Evolutionary conservation across 2,113 vertebrate species (phyloP), one percentile per base, ranked within the genome.

Genomic region (Rhinolophus sinicus): DNA sequence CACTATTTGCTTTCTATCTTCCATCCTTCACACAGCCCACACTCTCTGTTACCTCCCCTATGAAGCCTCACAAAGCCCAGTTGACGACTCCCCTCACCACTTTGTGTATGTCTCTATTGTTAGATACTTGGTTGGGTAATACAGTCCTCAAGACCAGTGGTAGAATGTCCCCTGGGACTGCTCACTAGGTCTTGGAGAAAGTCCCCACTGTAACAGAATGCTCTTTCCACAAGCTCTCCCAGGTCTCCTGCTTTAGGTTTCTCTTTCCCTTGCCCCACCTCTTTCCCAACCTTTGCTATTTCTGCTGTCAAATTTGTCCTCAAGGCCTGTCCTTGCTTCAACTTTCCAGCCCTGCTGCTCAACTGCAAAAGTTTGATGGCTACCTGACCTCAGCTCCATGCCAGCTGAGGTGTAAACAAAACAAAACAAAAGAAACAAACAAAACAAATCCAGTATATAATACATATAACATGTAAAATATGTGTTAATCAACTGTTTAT

Each of bases 201-300:
- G 33, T 38, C 7, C 24, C 21, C 15, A 18, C 44, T 13, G 35
- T 40, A 38, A 38, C 5, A 26, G 22, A 78, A 62, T 58, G 38
- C 30, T 54, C 38, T 80, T 64, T 33, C 35, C 58, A 75, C 21
- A 67, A 33, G 47, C 13, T 65, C 38, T 50, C 22, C 50, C 28
- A 11, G 28, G 40, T 6, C 38, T 73, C 7, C 14, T 60, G 22
- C 8, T 22, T 52, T 16, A 38, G 12, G 24, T 15, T 65, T 87
- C 64, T 76, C 8, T 11, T 21, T 4, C 40, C 52, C 26, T 44
- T 75, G 28, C 40, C 50, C 33, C 21, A 12, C 38, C n/a, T 38
- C 18, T 62, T 5, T 28, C 11, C 3, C 11, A 0, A 9, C 8
- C 6, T 26, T n/a, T 16, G 18, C 77, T 24, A 5, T 44, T 5